Conservation (phyloP, 2,113 vertebrate species). For the Gambusia affinis region DNA sequence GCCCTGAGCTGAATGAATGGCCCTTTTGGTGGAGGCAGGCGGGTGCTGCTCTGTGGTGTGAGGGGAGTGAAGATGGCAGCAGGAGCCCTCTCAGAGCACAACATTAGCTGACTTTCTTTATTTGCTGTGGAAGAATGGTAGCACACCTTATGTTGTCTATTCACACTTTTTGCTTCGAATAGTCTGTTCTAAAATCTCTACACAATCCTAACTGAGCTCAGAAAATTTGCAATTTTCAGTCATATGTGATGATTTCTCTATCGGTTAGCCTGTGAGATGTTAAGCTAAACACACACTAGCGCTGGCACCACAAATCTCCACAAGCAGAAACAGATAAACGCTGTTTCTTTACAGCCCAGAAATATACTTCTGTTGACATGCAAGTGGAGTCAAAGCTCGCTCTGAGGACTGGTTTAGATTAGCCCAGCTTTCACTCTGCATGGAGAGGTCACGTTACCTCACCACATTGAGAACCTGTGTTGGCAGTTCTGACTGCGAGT, state of each 20-base stretch:
- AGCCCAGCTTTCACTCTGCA: slow-evolving; percentile 58
- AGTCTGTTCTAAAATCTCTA: slow-evolving; percentile 40
- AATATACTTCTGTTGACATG: slow-evolving; percentile 72
- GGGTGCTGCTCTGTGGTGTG: slow-evolving; percentile 64
- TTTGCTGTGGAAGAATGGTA: slow-evolving; percentile 60
- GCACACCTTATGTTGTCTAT: slow-evolving; percentile 58
- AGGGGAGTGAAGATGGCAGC: slow-evolving; percentile 65
- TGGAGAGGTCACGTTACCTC: slow-evolving; percentile 63
- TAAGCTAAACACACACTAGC: slow-evolving; percentile 53
- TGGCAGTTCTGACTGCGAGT: slow-evolving; percentile 24
- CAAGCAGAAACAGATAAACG: slow-evolving; percentile 64
- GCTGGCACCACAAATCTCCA: slow-evolving; percentile 61
- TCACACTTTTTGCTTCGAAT: slow-evolving; percentile 35
- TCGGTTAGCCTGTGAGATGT: slow-evolving; percentile 58
- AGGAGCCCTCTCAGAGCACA: slow-evolving; percentile 57
- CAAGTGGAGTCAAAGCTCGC: slow-evolving; percentile 52
- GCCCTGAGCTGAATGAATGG: slow-evolving; percentile 83
- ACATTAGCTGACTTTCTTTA: slow-evolving; percentile 69
- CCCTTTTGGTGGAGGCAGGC: slow-evolving; percentile 82
- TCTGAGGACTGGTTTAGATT: slow-evolving; percentile 63
- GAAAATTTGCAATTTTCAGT: slow-evolving; percentile 39
- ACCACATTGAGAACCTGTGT: slow-evolving; percentile 14
- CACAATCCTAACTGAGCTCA: slow-evolving; percentile 28
- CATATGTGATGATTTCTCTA: slow-evolving; percentile 49
- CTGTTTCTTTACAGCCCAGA: slow-evolving; percentile 33